Conservation (phyloP, 1,140 invertebrate species). For the Macrosteles quadrilineatus region DNA sequence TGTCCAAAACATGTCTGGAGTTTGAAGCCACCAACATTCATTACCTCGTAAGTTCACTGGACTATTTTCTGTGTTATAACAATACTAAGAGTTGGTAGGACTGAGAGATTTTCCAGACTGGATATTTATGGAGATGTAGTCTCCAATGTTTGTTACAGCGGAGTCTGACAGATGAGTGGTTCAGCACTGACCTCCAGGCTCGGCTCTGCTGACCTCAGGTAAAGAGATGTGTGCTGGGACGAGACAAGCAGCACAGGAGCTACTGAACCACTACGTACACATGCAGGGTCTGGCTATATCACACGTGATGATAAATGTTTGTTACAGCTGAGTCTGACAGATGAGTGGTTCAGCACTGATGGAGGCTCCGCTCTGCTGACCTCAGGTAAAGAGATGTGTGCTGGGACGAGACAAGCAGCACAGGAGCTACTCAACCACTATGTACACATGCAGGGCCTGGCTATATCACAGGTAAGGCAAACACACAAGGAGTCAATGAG, state of each 20-base stretch:
- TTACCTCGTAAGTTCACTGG: slow-evolving; percentile 69
- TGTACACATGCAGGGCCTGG: slow-evolving; percentile 73
- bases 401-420: slow-evolving; percentile 68
- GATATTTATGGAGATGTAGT: too few relatives aligned
- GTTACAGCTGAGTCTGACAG: slow-evolving; percentile 59
- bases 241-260: slow-evolving; percentile 70
- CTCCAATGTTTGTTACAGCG: slow-evolving; percentile 58
- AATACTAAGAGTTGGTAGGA: too few relatives aligned
- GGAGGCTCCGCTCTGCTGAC: slow-evolving; percentile 54
- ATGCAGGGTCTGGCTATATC: slow-evolving; percentile 76
- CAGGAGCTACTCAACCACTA: slow-evolving; percentile 80
- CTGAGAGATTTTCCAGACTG: too few relatives aligned
- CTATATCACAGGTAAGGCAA: slow-evolving; percentile 73
- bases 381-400: slow-evolving; percentile 60
- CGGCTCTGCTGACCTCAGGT: slow-evolving; percentile 57
- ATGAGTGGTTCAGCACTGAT: slow-evolving; percentile 68
- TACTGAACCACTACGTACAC: slow-evolving; percentile 80
- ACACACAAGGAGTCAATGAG: too few relatives aligned
- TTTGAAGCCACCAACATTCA: slow-evolving; percentile 83
- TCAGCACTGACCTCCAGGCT: slow-evolving; percentile 60
- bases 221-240: slow-evolving; percentile 63
- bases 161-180: slow-evolving; percentile 64
- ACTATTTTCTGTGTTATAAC: too few relatives aligned
- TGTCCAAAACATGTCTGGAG: slow-evolving; percentile 93
- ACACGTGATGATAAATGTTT: too few relatives aligned